Percentiles rank a stretch among this genome's conserved stretches.
These are phyloP conservation scores for Drosophila dives DNA, from an alignment of 2,888 invertebrate genomes.

Conservation along the genomic window DNA sequence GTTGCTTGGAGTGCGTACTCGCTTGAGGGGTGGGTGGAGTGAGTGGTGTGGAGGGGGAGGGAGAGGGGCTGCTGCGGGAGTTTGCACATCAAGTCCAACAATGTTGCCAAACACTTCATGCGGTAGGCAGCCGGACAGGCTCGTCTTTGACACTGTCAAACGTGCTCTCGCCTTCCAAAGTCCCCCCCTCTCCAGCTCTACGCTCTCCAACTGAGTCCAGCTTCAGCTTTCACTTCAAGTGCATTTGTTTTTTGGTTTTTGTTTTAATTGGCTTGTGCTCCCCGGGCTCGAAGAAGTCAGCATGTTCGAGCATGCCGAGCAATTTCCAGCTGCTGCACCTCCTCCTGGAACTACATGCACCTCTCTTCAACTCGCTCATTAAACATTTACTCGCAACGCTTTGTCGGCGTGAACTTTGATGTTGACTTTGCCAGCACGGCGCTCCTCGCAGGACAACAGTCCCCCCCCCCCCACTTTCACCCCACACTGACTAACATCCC, in stretches of 20 bases:
- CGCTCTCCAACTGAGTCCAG: constrained; percentile 2
- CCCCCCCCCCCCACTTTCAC: no score
- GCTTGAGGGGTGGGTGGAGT: background rate
- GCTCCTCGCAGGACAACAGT: constrained; percentile 41
- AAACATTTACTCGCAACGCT: constrained; percentile 80
- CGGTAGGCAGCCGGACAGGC: constrained; percentile 55
- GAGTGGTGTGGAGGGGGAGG: background rate
- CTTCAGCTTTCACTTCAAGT: constrained; percentile 54
- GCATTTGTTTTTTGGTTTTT: constrained; percentile 80
- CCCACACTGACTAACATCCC: background rate
- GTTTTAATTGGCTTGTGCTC: constrained; percentile 78
- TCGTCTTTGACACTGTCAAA: constrained; percentile 78
- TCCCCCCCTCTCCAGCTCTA: constrained; percentile 6
- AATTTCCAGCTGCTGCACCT: constrained; percentile 29
- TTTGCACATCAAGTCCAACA: constrained; percentile 32
- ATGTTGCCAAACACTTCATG: constrained; percentile 75
- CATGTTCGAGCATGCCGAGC: constrained; percentile 27
- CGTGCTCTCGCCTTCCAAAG: constrained; percentile 28
- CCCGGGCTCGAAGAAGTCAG: constrained; percentile 63
- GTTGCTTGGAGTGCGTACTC: constrained; percentile 70
- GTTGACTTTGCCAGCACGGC: constrained; percentile 65
- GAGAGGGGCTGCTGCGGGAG: background rate
- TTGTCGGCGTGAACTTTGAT: constrained; percentile 82
- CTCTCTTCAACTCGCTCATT: constrained; percentile 63
- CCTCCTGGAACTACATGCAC: constrained; percentile 41